A percentile compares a stretch with the other conserved stretches of the same genome.
Conservation (phyloP, 2,113 vertebrate genomes). For the Seriola aureovittata region DNA sequence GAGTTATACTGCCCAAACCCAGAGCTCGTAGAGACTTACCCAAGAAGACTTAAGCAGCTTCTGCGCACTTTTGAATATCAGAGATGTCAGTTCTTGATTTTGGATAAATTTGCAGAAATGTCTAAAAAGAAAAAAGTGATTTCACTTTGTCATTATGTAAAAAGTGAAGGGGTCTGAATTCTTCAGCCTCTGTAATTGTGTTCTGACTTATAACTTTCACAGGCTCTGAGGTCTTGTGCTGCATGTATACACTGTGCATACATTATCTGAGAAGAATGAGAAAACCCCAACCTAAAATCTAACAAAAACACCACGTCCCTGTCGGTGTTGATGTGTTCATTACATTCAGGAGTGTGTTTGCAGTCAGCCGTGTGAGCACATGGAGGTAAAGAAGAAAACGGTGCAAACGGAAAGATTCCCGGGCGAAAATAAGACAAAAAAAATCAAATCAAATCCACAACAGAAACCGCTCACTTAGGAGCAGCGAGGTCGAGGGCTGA, state of each 20-base stretch:
- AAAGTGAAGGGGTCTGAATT: not conserved
- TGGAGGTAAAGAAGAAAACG: constrained; percentile 39
- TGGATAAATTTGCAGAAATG: not conserved
- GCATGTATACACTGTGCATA: not conserved
- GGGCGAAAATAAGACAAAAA: not conserved
- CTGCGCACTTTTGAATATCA: not conserved
- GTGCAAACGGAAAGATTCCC: constrained; percentile 1
- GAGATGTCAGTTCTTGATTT: not conserved
- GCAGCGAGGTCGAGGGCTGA: not conserved
- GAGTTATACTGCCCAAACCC: not conserved
- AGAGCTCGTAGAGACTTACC: not conserved
- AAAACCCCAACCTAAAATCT: not conserved
- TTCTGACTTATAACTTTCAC: constrained; percentile 27
- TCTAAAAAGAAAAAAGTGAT: too few species aligned
- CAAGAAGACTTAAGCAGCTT: not conserved
- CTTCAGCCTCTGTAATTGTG: not conserved
- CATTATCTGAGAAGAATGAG: not conserved
- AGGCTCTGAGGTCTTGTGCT: not conserved
- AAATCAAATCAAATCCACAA: not conserved
- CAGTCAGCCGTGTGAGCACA: constrained; percentile 35
- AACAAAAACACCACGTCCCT: not conserved
- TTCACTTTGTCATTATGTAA: not conserved
- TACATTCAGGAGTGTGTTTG: not conserved
- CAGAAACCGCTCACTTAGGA: not conserved
- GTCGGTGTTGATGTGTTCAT: not conserved